phyloP scores from a whole-genome alignment of 2,113 vertebrate species.

The Entelurus aequoreus region DNA sequence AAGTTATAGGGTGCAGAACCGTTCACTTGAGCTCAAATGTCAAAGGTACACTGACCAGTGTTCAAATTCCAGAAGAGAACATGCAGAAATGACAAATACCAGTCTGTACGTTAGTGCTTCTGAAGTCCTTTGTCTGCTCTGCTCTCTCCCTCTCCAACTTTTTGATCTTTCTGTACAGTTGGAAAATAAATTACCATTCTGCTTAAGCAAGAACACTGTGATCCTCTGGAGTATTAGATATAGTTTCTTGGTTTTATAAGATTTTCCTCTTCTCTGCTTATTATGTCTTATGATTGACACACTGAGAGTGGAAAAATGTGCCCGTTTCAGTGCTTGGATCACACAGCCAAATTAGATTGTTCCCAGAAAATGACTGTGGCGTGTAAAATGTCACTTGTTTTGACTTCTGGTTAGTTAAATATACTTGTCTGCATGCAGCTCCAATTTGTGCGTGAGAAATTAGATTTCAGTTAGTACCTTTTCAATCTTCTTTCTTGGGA shows the following conservation, averaged over 20 bases:
- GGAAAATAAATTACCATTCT: not conserved
- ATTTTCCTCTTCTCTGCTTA: constrained; percentile 11
- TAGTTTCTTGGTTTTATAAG: constrained; percentile 25
- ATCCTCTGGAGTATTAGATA: constrained; percentile 14
- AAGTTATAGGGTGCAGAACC: too few species aligned
- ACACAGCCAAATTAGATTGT: not conserved
- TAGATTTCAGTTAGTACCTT: not conserved
- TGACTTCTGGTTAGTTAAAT: not conserved
- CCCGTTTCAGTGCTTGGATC: constrained; percentile 4
- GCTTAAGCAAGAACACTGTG: constrained; percentile 1
- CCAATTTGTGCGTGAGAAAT: not conserved
- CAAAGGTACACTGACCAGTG: too few species aligned
- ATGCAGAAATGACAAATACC: too few species aligned
- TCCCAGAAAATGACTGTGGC: not conserved
- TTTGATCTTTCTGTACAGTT: constrained; percentile 13
- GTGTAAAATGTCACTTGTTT: constrained; percentile 1
- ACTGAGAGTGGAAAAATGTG: constrained; percentile 12
- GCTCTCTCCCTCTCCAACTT: constrained; percentile 4
- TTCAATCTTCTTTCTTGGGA: not conserved
- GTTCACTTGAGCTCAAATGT: too few species aligned
- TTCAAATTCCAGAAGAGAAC: too few species aligned
- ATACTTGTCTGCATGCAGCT: not conserved
- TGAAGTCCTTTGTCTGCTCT: too few species aligned
- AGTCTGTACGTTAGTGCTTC: too few species aligned
- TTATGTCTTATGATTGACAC: not conserved